phyloP scores from a whole-genome alignment of 2,113 vertebrate genomes.

The Oceanites oceanicus region DNA sequence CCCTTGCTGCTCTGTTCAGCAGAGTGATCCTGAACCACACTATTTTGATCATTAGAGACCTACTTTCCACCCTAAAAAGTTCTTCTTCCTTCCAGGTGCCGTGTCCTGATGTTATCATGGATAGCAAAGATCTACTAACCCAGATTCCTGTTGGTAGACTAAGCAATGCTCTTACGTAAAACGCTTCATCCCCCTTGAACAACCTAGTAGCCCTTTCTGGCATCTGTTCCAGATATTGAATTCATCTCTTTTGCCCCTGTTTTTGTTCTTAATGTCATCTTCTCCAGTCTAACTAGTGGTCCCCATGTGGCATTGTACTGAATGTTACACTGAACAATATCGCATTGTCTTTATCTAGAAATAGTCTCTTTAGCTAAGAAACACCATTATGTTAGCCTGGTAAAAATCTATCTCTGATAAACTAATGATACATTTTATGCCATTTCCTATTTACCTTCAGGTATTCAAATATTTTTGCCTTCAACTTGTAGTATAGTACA shows the following conservation, averaged over 20 bases:
- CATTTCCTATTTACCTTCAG: neutral
- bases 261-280: neutral
- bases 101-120: neutral
- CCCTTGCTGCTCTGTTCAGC: neutral
- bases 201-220: neutral
- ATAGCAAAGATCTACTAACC: neutral
- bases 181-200: neutral
- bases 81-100: neutral
- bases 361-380: neutral
- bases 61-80: neutral
- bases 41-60: neutral
- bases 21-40: neutral
- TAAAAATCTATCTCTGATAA: neutral
- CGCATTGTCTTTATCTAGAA: neutral
- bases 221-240: neutral
- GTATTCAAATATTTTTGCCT: neutral
- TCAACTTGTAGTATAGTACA: neutral
- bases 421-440: neutral
- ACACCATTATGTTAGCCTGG: neutral
- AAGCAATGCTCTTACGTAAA: neutral
- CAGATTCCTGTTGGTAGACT: neutral
- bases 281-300: neutral
- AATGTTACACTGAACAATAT: neutral
- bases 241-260: neutral
- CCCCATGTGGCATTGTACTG: neutral